Evolutionary conservation across 2,888 invertebrate species (phyloP), one percentile per base, ranked within the genome.

Genomic region (Drosophila sordidula): DNA sequence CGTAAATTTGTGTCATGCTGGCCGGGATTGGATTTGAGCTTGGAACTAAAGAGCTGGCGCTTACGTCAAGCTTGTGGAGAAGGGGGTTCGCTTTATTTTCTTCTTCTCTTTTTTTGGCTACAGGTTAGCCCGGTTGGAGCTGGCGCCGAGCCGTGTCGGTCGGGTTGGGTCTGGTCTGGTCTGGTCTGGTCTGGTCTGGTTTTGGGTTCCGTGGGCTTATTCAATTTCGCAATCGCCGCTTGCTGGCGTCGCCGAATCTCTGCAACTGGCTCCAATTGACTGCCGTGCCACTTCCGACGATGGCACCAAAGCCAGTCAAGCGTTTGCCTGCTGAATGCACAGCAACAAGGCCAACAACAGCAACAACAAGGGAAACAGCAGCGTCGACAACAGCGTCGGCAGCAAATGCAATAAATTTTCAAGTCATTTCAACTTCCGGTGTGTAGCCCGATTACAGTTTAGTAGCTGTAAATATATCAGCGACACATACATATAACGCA

Each of bases 341-440:
- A 68, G 12, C 58, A 58, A 29, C 42, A 51, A 42, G 54, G 63
- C 44, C 63, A 69, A 9, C 67, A 52, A 18, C 22, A 57, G 5
- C 49, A 26, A 12, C 46, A 56, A 59, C 41, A 39, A 32, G 44
- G 32, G 45, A 42, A 51, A 41, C 61, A 54, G 44, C 64, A 64
- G 29, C 38, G 14, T 6, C 46, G 66, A 56, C 63, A 59, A 59
- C 45, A 65, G 55, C 63, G 71, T 51, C 65, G 71, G 38, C 76
- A 72, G 76, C 78, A 78, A 85, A 87, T 84, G 89, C 89, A 88
- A 88, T 88, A 88, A 88, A 88, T 89, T 89, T 89, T 85, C 75
- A 78, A 80, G 89, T 80, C 87, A 87, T 87, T 87, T 89, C 85
- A 77, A 77, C 87, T 89, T 88, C 87, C 89, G 86, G 87, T 85